Conservation (phyloP, 2,888 invertebrate species). For the Anorthoa munda region DNA sequence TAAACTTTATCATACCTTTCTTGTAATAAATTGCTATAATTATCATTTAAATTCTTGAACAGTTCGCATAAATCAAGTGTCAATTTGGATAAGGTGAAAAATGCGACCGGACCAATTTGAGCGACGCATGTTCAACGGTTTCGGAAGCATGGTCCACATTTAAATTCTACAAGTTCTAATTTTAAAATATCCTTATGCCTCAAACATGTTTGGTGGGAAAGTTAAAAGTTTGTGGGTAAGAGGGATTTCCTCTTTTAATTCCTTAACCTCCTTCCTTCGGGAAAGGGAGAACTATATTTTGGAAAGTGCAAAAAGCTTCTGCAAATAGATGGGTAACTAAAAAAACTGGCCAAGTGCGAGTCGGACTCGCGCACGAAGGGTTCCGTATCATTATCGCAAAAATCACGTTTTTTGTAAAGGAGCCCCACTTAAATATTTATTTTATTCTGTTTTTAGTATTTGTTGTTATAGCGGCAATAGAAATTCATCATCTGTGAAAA, state of each 20-base stretch:
- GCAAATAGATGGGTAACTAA: no score
- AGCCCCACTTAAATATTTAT: no score
- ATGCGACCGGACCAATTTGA: slow-evolving; percentile 20
- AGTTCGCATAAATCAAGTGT: slow-evolving; percentile 25
- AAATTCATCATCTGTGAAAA: no score
- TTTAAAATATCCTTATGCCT: neutral
- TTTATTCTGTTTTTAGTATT: no score
- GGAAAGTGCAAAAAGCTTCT: neutral
- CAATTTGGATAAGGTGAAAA: slow-evolving; percentile 33
- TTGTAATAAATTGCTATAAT: slow-evolving; percentile 42
- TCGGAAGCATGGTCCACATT: slow-evolving; percentile 16
- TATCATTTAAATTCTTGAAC: slow-evolving; percentile 49
- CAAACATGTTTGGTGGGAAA: slow-evolving; percentile 14
- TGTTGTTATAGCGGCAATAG: no score
- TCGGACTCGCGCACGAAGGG: no score
- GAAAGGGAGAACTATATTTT: neutral
- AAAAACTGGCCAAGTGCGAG: no score
- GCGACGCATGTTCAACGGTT: slow-evolving; percentile 7
- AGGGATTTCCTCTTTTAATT: neutral
- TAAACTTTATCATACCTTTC: slow-evolving; percentile 1
- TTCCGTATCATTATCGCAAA: no score
- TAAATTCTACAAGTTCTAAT: slow-evolving; percentile 34
- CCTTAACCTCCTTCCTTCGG: no score
- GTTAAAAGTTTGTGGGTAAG: neutral
- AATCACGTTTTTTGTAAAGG: no score